Conservation (phyloP, 2,113 vertebrate genomes). For the Gallinago undulata region DNA sequence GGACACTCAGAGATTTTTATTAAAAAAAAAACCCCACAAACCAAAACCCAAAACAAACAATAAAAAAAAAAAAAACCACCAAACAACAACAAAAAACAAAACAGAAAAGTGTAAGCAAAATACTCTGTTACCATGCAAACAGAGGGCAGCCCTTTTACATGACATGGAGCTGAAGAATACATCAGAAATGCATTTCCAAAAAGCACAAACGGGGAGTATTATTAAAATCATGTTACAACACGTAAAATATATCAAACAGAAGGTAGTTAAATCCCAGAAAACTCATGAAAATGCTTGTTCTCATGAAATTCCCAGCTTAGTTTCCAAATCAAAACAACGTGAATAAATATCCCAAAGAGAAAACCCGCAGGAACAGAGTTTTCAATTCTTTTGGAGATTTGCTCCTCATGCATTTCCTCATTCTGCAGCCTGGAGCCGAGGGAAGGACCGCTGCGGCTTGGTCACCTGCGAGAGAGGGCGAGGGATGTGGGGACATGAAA, state of each 20-base stretch:
- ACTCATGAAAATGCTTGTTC: not conserved
- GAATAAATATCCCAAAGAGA: not conserved
- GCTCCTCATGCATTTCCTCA: conserved; percentile 6
- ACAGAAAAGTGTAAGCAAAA: not conserved
- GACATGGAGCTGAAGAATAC: not conserved
- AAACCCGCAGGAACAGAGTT: not conserved
- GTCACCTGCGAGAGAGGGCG: not conserved
- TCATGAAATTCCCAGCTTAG: not conserved
- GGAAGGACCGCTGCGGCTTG: not conserved
- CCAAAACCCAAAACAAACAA: too few relatives aligned
- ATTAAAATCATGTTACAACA: conserved; percentile 12
- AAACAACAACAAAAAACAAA: too few relatives aligned
- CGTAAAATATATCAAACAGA: not conserved
- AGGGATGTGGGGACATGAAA: not conserved
- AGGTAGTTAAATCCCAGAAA: conserved; percentile 16
- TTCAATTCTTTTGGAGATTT: not conserved
- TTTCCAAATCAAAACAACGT: conserved; percentile 2
- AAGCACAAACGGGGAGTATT: not conserved
- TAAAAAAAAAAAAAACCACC: too few relatives aligned
- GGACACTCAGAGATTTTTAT: not conserved
- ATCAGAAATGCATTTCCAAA: conserved; percentile 25
- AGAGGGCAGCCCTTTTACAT: not conserved
- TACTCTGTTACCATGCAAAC: not conserved
- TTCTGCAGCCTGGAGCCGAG: not conserved
- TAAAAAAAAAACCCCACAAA: too few relatives aligned